phyloP scores from a whole-genome alignment of 2,113 vertebrate species.

The Stomatorhinus ivindoensis region DNA sequence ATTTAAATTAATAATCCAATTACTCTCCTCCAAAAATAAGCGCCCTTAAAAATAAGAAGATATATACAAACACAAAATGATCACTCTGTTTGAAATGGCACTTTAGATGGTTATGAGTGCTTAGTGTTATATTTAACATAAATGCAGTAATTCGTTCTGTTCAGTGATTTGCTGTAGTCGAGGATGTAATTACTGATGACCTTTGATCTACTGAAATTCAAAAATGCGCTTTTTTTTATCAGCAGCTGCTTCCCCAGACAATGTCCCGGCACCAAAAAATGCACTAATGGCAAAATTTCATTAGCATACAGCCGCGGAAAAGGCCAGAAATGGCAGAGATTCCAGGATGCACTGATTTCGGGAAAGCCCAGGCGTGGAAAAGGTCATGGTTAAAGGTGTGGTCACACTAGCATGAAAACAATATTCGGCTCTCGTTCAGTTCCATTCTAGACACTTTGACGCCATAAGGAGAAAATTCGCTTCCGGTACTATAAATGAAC shows the following conservation, averaged over 20 bases:
- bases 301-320: background rate
- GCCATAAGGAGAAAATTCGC: background rate
- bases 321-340: background rate
- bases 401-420: background rate
- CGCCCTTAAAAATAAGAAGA: background rate
- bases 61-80: background rate
- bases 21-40: background rate
- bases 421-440: background rate
- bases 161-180: background rate
- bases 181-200: slow-evolving; percentile 8
- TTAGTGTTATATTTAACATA: slow-evolving; percentile 11
- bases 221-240: background rate
- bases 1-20: background rate
- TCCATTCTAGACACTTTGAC: background rate
- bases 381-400: background rate
- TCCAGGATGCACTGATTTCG: background rate
- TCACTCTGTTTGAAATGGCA: background rate
- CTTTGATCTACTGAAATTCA: background rate
- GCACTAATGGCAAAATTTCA: background rate
- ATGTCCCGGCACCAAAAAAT: background rate
- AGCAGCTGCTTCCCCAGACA: background rate
- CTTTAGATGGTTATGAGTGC: background rate
- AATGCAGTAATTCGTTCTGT: background rate
- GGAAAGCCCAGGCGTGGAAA: background rate
- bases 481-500: background rate